Evolutionary conservation across 2,888 invertebrate species (phyloP).

Genomic region (Eristalis tenax): DNA sequence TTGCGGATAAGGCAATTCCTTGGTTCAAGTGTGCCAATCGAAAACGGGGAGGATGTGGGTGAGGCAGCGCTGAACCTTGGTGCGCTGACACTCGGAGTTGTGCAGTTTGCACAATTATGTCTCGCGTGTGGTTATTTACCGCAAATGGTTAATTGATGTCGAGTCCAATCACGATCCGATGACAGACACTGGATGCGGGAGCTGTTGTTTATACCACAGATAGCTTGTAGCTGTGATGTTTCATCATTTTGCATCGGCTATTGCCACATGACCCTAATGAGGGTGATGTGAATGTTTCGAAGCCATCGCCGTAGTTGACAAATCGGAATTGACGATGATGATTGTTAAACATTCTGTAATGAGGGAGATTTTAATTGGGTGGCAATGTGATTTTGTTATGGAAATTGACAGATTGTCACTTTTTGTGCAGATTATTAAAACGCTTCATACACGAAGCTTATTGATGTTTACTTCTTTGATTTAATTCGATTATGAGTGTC

Average conservation of each 20-base stretch:
- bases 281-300: not conserved
- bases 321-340: conserved; percentile 1
- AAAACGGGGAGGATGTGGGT: not conserved
- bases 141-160: conserved; percentile 56
- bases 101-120: conserved; percentile 56
- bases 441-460: not conserved
- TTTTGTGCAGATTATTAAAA: not conserved
- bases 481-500: not conserved
- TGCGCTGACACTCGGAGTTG: conserved; percentile 28
- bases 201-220: conserved; percentile 37
- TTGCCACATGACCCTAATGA: not conserved
- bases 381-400: not conserved
- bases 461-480: not conserved
- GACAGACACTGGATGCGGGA: conserved; percentile 4
- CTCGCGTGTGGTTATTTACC: conserved; percentile 47
- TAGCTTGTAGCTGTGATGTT: conserved; percentile 22
- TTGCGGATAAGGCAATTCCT: not conserved
- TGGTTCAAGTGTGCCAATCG: not conserved
- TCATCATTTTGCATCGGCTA: conserved; percentile 16
- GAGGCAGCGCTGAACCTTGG: conserved; percentile 14
- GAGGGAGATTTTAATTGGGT: not conserved
- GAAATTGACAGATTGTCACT: not conserved
- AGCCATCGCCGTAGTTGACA: not conserved
- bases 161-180: conserved; percentile 48
- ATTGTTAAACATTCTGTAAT: conserved; percentile 13